Evolutionary conservation across 2,888 invertebrate genomes (phyloP).

Genomic region (Cotesia congregata): DNA sequence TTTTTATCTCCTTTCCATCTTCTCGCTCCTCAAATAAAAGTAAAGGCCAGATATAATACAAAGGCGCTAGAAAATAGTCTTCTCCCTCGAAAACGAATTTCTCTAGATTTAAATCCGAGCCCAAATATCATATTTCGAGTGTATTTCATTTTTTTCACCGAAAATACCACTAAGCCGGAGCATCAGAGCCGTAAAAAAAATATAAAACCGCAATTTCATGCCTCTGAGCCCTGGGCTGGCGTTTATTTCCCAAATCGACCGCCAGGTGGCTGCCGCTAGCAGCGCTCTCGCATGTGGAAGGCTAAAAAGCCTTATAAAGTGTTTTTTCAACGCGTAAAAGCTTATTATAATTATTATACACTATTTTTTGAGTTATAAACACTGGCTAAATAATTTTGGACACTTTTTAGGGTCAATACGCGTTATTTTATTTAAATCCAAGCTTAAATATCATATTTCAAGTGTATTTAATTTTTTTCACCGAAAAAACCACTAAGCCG

Average conservation of each 20-base stretch:
- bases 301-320: neutral
- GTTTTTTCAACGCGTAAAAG: neutral
- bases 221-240: too few relatives aligned
- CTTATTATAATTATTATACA: neutral
- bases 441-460: too few relatives aligned
- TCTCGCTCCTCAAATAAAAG: neutral
- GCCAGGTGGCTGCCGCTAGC: neutral
- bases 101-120: conserved; percentile 22
- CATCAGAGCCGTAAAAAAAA: too few relatives aligned
- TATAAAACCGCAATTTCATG: too few relatives aligned
- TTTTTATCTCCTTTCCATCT: neutral
- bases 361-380: too few relatives aligned
- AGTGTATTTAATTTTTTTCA: too few relatives aligned
- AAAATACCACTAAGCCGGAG: too few relatives aligned
- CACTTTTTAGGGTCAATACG: too few relatives aligned
- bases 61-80: conserved; percentile 16
- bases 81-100: conserved; percentile 24
- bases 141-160: neutral
- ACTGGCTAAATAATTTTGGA: too few relatives aligned
- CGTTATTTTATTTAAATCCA: too few relatives aligned
- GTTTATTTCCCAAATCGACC: neutral
- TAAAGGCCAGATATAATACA: conserved; percentile 7
- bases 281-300: too few relatives aligned
- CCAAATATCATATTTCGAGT: conserved; percentile 33
- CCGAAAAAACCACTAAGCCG: too few relatives aligned